Conservation (phyloP, 2,797 vertebrate species). For the Capromys pilorides region DNA sequence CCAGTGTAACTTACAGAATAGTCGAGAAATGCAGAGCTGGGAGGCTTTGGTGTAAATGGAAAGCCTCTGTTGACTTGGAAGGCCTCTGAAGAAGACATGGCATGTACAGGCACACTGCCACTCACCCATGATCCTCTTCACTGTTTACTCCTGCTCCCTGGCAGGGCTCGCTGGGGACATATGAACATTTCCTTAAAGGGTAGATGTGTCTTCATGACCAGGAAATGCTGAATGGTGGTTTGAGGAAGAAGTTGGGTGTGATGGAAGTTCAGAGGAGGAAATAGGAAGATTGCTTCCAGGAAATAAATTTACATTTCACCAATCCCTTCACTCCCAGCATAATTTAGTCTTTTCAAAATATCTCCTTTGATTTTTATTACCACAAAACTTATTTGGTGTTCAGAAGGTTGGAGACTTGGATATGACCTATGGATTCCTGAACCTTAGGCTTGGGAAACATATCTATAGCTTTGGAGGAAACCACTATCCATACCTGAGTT, state of each 20-base stretch:
- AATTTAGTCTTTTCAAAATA: not conserved
- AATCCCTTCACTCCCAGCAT: not conserved
- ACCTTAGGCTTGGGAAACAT: not conserved
- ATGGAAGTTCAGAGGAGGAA: fast-evolving
- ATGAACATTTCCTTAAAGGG: not conserved
- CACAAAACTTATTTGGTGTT: fast-evolving
- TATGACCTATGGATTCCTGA: not conserved
- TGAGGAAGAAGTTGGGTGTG: not conserved
- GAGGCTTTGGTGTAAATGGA: fast-evolving
- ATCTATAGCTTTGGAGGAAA: not conserved
- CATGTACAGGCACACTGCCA: fast-evolving
- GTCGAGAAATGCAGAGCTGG: fast-evolving
- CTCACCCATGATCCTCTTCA: too few relatives aligned
- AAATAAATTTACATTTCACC: not conserved
- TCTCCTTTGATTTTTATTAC: not conserved
- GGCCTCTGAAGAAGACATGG: not conserved
- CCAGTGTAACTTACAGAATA: fast-evolving
- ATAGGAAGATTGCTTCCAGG: not conserved
- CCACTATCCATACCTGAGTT: not conserved
- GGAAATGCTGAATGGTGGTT: not conserved
- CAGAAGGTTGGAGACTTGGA: not conserved
- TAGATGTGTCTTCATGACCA: not conserved
- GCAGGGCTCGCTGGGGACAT: not conserved
- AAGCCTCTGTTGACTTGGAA: not conserved
- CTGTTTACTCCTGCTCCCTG: too few relatives aligned